Evolutionary conservation across 2,113 vertebrate genomes (phyloP).

Genomic region (Cromileptes altivelis): DNA sequence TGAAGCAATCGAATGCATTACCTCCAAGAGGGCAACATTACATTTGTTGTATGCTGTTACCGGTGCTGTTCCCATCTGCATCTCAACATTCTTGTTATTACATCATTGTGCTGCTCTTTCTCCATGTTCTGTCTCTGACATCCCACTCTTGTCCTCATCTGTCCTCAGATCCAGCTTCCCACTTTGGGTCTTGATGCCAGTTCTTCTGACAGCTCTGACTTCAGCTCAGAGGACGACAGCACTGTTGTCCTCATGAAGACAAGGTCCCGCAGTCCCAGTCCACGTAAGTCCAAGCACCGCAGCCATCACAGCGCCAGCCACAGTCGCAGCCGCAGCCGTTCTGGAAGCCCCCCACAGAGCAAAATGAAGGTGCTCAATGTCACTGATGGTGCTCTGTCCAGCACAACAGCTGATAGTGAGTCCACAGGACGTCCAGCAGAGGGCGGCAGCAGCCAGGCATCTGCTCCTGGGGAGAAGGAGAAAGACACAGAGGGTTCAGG

Average conservation of each 20-base stretch:
- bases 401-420: not conserved
- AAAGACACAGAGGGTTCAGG: conserved; percentile 56
- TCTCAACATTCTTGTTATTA: not conserved
- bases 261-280: conserved; percentile 92
- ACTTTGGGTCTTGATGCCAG: conserved; percentile 84
- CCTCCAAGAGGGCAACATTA: not conserved
- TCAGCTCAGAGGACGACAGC: conserved; percentile 93
- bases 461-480: conserved; percentile 26
- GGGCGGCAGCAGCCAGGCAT: conserved; percentile 57
- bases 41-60: not conserved
- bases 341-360: conserved; percentile 83
- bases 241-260: conserved; percentile 88
- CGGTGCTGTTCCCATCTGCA: conserved; percentile 6
- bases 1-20: conserved; percentile 7
- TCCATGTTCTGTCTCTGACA: not conserved
- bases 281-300: conserved; percentile 85
- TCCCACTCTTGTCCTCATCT: not conserved
- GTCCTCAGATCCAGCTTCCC: conserved; percentile 90
- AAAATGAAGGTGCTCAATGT: conserved; percentile 83
- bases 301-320: conserved; percentile 85
- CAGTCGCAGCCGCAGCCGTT: conserved; percentile 65
- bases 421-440: conserved; percentile 62
- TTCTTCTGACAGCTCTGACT: conserved; percentile 89
- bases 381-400: conserved; percentile 61
- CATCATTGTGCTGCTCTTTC: conserved; percentile 5